Conservation (phyloP, 2,888 invertebrate genomes). For the Eucriotettix oculatus region DNA sequence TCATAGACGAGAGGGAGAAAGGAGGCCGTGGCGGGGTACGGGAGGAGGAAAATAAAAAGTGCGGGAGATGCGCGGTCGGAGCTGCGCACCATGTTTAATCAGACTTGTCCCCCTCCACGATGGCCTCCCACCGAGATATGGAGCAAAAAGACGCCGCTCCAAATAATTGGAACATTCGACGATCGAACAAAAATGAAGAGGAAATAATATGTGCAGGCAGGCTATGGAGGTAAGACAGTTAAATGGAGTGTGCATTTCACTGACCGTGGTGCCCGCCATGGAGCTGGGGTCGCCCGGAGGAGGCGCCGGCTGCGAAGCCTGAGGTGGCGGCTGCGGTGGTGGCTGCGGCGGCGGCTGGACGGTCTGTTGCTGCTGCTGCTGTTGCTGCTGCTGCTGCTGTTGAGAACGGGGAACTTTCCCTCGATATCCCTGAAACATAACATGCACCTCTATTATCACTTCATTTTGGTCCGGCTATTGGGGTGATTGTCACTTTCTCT, state of each 20-base stretch:
- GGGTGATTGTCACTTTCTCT: no score
- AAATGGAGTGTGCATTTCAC: background rate
- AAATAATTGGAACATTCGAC: background rate
- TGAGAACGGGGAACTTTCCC: background rate
- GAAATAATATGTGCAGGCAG: background rate
- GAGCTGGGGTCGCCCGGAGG: background rate
- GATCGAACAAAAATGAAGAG: background rate
- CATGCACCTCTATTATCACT: no score
- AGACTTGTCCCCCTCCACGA: background rate
- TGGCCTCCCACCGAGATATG: background rate
- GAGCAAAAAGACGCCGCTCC: background rate
- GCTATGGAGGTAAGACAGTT: background rate
- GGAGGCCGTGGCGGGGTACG: background rate
- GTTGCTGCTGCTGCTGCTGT: background rate
- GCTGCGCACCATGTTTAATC: background rate
- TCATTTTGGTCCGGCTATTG: no score
- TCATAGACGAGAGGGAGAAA: slow-evolving; percentile 6
- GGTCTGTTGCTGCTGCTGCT: background rate
- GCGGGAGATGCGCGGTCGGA: background rate
- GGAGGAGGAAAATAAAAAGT: background rate
- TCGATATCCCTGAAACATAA: background rate
- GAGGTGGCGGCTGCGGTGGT: background rate
- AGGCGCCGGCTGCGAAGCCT: background rate
- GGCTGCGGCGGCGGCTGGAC: background rate
- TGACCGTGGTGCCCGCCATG: background rate